Conservation (phyloP, 2,888 invertebrate genomes). For the Epirrhoe tristata region DNA sequence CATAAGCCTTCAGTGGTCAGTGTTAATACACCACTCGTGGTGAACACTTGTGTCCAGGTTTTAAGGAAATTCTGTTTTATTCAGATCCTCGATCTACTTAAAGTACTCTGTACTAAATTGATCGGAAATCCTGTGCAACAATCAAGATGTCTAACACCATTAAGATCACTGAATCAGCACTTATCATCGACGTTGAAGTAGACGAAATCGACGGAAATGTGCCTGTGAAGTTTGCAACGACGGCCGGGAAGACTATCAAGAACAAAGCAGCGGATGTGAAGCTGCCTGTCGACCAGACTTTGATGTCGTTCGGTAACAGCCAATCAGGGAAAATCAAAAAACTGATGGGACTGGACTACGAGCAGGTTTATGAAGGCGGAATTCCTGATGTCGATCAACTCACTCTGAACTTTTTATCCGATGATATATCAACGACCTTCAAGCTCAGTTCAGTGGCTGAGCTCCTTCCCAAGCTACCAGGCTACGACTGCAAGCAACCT, state of each 20-base stretch:
- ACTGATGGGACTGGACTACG: slow-evolving; percentile 34
- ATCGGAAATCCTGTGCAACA: slow-evolving; percentile 23
- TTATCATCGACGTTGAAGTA: background rate
- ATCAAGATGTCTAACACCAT: slow-evolving; percentile 21
- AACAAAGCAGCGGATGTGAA: slow-evolving; percentile 21
- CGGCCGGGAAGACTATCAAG: slow-evolving; percentile 21
- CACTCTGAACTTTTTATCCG: slow-evolving; percentile 55
- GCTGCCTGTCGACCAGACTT: slow-evolving; percentile 19
- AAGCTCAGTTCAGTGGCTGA: slow-evolving; percentile 58
- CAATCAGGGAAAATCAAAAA: slow-evolving; percentile 18
- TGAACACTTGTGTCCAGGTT: slow-evolving; percentile 25
- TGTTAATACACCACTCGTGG: slow-evolving; percentile 25
- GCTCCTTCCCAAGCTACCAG: slow-evolving; percentile 48
- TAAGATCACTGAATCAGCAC: slow-evolving; percentile 3
- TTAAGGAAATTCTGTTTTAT: slow-evolving; percentile 27
- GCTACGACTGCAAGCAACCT: slow-evolving; percentile 49
- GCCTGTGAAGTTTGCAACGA: background rate
- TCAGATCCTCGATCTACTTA: slow-evolving; percentile 27
- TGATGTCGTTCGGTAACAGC: slow-evolving; percentile 19
- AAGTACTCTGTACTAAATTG: slow-evolving; percentile 24
- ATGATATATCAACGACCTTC: slow-evolving; percentile 49
- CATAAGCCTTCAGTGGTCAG: slow-evolving; percentile 25
- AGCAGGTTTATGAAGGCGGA: slow-evolving; percentile 53
- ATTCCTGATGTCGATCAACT: slow-evolving; percentile 61
- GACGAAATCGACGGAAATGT: slow-evolving; percentile 18